Evolutionary conservation across 2,113 vertebrate genomes (phyloP).

Genomic region (Pelusios castaneus): DNA sequence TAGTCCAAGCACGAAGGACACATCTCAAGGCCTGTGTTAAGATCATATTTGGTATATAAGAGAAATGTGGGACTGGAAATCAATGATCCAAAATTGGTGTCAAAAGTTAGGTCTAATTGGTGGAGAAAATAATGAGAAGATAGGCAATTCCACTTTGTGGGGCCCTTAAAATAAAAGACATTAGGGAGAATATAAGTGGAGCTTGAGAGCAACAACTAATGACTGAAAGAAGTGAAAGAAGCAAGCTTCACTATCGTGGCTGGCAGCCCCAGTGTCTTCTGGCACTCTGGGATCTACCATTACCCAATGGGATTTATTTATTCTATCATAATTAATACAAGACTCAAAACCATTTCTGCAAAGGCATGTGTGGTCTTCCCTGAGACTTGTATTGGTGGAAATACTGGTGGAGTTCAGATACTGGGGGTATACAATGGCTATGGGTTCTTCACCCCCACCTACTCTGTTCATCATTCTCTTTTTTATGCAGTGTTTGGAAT

Average conservation of each 20-base stretch:
- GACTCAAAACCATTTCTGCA: neutral
- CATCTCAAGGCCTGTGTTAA: neutral
- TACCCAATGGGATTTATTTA: neutral
- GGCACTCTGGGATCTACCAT: too few species aligned
- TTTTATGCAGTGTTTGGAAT: constrained; percentile 37
- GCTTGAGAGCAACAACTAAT: neutral
- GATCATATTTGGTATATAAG: neutral
- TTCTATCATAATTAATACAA: neutral
- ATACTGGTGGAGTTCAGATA: neutral
- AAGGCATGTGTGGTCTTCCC: neutral
- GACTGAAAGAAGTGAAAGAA: neutral
- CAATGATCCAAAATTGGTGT: neutral
- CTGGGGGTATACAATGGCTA: neutral
- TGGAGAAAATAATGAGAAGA: neutral
- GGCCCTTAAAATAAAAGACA: neutral
- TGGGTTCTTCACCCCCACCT: neutral
- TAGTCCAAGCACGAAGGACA: neutral
- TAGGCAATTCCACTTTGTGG: neutral
- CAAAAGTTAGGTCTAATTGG: too few species aligned
- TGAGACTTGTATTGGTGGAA: neutral
- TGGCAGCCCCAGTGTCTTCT: neutral
- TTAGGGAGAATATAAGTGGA: neutral
- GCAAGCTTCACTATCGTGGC: neutral
- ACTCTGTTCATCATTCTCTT: neutral
- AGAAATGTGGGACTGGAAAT: neutral